phyloP scores from a whole-genome alignment of 2,888 invertebrate genomes.

The Lepetodrilus schrolli region DNA sequence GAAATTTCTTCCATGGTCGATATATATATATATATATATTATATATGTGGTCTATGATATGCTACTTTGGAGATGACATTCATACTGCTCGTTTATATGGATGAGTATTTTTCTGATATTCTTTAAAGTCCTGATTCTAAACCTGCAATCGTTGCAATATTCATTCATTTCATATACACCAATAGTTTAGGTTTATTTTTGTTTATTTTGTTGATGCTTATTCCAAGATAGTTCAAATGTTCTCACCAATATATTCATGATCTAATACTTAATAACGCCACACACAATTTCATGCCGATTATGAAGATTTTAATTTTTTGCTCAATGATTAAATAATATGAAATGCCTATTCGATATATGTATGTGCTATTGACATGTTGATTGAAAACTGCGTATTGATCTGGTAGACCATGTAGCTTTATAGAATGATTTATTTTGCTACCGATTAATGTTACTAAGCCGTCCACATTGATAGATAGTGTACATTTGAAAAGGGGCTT shows the following conservation, averaged over 20 bases:
- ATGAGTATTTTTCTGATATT: neutral
- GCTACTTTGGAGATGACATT: too few species aligned
- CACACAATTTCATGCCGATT: neutral
- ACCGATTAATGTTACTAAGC: slow-evolving; percentile 8
- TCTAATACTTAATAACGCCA: slow-evolving; percentile 19
- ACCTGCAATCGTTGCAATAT: too few species aligned
- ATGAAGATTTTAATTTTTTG: slow-evolving; percentile 14
- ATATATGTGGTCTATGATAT: slow-evolving; percentile 2
- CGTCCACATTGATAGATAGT: slow-evolving; percentile 18
- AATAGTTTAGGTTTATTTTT: too few species aligned
- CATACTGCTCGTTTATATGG: too few species aligned
- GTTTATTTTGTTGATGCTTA: neutral
- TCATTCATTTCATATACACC: neutral
- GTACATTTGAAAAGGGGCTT: neutral
- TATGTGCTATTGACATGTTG: slow-evolving; percentile 13
- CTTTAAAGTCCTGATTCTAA: too few species aligned
- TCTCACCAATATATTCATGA: neutral
- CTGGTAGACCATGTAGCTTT: neutral
- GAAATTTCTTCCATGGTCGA: slow-evolving; percentile 17
- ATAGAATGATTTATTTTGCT: slow-evolving; percentile 20
- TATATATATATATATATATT: too few species aligned
- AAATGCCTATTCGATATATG: neutral
- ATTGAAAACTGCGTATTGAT: slow-evolving; percentile 14
- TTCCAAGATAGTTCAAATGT: neutral
- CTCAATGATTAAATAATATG: neutral